phyloP scores from a whole-genome alignment of 2,888 invertebrate species.

The Thereva unica region DNA sequence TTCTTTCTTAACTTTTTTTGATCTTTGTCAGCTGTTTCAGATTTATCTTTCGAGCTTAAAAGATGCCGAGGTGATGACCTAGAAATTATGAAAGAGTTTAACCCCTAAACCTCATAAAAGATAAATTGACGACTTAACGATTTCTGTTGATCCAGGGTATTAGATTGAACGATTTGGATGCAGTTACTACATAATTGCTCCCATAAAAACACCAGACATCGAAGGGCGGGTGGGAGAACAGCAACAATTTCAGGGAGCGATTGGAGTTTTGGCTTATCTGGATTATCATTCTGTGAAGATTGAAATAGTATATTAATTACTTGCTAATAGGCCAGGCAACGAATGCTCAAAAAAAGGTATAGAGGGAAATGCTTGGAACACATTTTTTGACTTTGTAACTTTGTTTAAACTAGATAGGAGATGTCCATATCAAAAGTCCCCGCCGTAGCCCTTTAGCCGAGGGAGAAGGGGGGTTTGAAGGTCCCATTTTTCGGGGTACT shows the following conservation, averaged over 20 bases:
- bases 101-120: background rate
- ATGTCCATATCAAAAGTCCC: too few species aligned
- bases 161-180: slow-evolving; percentile 63
- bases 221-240: slow-evolving; percentile 83
- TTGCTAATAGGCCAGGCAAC: too few species aligned
- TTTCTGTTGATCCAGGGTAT: slow-evolving; percentile 53
- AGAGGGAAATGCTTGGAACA: too few species aligned
- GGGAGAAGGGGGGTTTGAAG: too few species aligned
- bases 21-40: slow-evolving; percentile 50
- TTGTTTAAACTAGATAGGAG: too few species aligned
- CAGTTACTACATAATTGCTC: slow-evolving; percentile 77
- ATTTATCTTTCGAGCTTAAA: slow-evolving; percentile 42
- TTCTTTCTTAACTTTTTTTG: slow-evolving; percentile 52
- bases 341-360: too few species aligned
- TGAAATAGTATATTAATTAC: background rate
- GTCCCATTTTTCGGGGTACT: too few species aligned
- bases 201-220: slow-evolving; percentile 88
- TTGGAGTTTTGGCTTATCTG: slow-evolving; percentile 53
- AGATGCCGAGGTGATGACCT: slow-evolving; percentile 41
- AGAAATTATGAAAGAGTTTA: slow-evolving; percentile 1
- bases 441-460: too few species aligned
- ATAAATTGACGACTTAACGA: slow-evolving; percentile 23
- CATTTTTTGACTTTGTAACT: too few species aligned
- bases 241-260: slow-evolving; percentile 63
- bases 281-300: slow-evolving; percentile 18